A percentile compares a stretch with the other conserved stretches of the same genome.
These are phyloP conservation scores for Enteromius treurensis DNA, from an alignment of 2,797 vertebrate genomes.

Conservation along the genomic window DNA sequence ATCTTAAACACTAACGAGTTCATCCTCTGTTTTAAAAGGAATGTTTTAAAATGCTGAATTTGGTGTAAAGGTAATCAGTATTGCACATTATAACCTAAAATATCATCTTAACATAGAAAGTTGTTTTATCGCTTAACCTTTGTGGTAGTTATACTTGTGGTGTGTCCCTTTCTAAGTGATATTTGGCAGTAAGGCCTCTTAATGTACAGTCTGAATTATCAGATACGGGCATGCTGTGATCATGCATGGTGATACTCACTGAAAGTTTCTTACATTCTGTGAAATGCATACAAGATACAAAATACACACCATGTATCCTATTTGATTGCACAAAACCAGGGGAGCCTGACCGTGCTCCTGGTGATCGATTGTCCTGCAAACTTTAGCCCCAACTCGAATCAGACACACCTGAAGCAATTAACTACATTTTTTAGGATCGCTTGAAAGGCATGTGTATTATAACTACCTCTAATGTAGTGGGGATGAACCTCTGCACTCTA, in stretches of 20 bases:
- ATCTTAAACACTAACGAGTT: neutral
- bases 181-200: constrained; percentile 64
- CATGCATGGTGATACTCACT: neutral
- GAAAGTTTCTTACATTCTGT: neutral
- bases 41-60: constrained; percentile 1
- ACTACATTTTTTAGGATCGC: no score
- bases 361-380: no score
- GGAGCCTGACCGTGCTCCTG: no score
- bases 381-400: no score
- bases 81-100: neutral
- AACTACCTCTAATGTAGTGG: neutral
- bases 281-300: neutral
- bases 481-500: constrained; percentile 7
- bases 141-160: constrained; percentile 6
- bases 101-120: neutral
- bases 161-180: constrained; percentile 62
- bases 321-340: neutral
- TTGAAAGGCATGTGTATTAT: neutral
- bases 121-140: neutral
- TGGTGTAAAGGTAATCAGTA: neutral
- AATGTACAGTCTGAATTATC: neutral
- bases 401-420: no score
- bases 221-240: constrained; percentile 9
- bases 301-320: neutral
- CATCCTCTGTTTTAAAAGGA: constrained; percentile 10